phyloP scores from a whole-genome alignment of 2,797 vertebrate species.

The Oryzias dopingdopingensis region DNA sequence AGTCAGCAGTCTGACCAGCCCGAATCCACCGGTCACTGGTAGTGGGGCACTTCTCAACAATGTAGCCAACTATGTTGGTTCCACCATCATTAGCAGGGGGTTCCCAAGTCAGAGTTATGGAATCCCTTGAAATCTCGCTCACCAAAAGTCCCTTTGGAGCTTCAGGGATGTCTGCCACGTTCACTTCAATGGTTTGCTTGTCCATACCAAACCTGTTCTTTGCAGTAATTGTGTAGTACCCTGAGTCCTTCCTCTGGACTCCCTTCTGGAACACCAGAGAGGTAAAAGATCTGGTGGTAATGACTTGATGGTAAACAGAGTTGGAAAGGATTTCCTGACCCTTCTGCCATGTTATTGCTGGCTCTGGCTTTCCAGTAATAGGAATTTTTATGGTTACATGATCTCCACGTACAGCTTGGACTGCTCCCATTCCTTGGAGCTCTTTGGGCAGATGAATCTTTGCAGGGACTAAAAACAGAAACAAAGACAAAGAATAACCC shows the following conservation, averaged over 20 bases:
- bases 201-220: constrained; percentile 98
- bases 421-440: constrained; percentile 97
- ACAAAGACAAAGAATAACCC: constrained; percentile 5
- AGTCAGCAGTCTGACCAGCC: constrained; percentile 88
- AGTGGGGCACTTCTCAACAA: constrained; percentile 94
- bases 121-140: constrained; percentile 88
- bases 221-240: constrained; percentile 95
- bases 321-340: constrained; percentile 96
- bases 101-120: constrained; percentile 93
- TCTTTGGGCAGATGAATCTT: constrained; percentile 94
- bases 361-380: constrained; percentile 95
- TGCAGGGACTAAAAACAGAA: constrained; percentile 87
- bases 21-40: constrained; percentile 95
- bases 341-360: constrained; percentile 96
- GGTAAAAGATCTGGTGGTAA: constrained; percentile 96
- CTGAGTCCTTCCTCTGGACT: constrained; percentile 91
- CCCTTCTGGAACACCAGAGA: constrained; percentile 96
- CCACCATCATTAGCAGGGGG: constrained; percentile 92
- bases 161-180: constrained; percentile 95
- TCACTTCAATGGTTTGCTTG: constrained; percentile 97
- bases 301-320: constrained; percentile 93
- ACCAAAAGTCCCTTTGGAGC: constrained; percentile 89
- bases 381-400: constrained; percentile 96
- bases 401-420: constrained; percentile 91
- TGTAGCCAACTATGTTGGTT: constrained; percentile 89